A percentile compares a stretch with the other conserved stretches of the same genome.
phyloP scores from a whole-genome alignment of 1,140 invertebrate species.

The Drosophila carrolli region DNA sequence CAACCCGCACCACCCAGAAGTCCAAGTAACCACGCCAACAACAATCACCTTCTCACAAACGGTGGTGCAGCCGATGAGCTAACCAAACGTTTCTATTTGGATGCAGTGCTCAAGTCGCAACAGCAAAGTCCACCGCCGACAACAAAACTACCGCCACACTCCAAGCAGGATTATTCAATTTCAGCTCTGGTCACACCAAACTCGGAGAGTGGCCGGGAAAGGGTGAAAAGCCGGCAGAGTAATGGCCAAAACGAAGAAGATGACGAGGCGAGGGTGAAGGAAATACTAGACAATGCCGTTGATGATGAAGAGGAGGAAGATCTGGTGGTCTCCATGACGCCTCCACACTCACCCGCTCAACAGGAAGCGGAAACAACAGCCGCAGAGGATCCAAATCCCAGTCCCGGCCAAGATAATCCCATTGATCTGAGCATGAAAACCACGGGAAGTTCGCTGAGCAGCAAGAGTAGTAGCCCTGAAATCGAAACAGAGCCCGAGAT shows the following conservation, averaged over 20 bases:
- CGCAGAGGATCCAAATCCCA: conserved; percentile 6
- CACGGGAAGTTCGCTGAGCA: conserved; percentile 85
- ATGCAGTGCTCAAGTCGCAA: conserved; percentile 90
- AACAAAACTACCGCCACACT: conserved; percentile 63
- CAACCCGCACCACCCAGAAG: conserved; percentile 41
- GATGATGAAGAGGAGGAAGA: conserved; percentile 61
- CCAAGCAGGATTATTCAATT: conserved; percentile 77
- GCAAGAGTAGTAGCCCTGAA: conserved; percentile 40
- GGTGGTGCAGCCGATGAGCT: conserved; percentile 85
- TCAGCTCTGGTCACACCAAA: conserved; percentile 80
- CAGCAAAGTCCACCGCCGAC: conserved; percentile 71
- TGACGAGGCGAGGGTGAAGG: conserved; percentile 25
- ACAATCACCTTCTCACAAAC: conserved; percentile 72
- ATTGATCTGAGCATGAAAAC: conserved; percentile 91
- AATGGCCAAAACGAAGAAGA: conserved; percentile 64
- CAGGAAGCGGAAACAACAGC: conserved; percentile 10
- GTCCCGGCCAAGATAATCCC: conserved; percentile 88
- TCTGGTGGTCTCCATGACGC: conserved; percentile 84
- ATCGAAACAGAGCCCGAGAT: conserved; percentile 53
- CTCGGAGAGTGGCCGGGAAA: conserved; percentile 75
- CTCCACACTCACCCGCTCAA: conserved; percentile 72
- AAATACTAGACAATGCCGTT: background rate
- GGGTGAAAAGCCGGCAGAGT: conserved; percentile 71
- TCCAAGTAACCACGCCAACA: conserved; percentile 58
- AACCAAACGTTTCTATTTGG: conserved; percentile 89